Conservation (phyloP, 1,140 invertebrate genomes). For the Polypedilum pembai region DNA sequence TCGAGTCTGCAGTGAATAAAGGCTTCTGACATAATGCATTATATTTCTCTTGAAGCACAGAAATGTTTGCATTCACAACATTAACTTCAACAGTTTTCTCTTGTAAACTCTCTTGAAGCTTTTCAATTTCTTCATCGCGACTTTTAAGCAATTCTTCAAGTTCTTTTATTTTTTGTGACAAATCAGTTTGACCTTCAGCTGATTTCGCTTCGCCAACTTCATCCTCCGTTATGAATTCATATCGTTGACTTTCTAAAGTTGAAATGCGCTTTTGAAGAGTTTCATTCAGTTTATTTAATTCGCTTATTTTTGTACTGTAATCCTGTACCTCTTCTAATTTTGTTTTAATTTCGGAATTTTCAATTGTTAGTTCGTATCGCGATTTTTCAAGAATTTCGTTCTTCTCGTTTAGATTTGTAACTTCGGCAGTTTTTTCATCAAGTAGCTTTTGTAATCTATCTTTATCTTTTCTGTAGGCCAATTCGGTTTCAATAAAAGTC, state of each 20-base stretch:
- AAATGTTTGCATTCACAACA: conserved; percentile 42
- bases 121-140: conserved; percentile 42
- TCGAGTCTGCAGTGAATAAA: conserved; percentile 39
- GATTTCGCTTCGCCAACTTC: conserved; percentile 34
- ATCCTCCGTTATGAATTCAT: conserved; percentile 35
- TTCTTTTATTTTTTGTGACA: conserved; percentile 45
- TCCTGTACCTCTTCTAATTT: conserved; percentile 43
- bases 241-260: conserved; percentile 39
- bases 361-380: conserved; percentile 51
- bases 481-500: conserved; percentile 63
- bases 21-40: conserved; percentile 39
- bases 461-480: conserved; percentile 61
- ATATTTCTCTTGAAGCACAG: conserved; percentile 49
- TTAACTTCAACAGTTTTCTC: conserved; percentile 47
- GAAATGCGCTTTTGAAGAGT: conserved; percentile 29
- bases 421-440: conserved; percentile 51
- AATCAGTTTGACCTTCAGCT: conserved; percentile 28
- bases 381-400: conserved; percentile 48
- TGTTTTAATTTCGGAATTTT: conserved; percentile 50
- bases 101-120: conserved; percentile 47
- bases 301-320: conserved; percentile 38
- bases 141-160: conserved; percentile 45
- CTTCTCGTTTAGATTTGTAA: conserved; percentile 46
- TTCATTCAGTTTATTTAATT: conserved; percentile 40
- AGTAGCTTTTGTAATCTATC: conserved; percentile 49